Conservation (phyloP, 2,113 vertebrate genomes). For the Pituophis catenifer region DNA sequence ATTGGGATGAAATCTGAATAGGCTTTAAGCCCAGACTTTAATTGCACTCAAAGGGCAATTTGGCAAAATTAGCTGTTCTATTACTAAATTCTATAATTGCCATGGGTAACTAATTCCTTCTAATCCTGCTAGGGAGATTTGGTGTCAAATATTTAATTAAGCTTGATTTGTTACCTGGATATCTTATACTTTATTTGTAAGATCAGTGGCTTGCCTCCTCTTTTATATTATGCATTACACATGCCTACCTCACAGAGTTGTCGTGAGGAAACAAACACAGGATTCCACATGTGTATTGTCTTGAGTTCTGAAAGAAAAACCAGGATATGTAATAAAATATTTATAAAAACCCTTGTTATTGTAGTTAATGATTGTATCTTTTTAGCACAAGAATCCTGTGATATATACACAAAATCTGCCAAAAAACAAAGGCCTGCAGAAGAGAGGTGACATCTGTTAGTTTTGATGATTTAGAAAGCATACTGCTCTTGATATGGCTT, state of each 20-base stretch:
- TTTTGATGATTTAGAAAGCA: background rate
- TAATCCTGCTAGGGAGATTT: background rate
- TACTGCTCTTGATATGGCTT: background rate
- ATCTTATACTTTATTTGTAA: background rate
- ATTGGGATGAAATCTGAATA: background rate
- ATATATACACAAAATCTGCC: background rate
- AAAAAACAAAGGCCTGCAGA: background rate
- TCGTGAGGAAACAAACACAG: background rate
- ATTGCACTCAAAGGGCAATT: background rate
- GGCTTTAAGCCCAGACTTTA: constrained; percentile 37
- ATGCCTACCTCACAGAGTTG: background rate
- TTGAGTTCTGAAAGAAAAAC: background rate
- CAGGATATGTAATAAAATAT: background rate
- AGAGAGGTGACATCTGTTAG: background rate
- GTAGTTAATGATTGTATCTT: background rate
- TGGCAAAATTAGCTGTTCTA: background rate
- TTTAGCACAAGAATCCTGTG: background rate
- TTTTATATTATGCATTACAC: background rate
- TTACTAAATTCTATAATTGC: background rate
- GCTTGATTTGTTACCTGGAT: background rate
- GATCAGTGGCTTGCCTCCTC: background rate
- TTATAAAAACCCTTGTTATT: background rate
- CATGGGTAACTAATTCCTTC: background rate
- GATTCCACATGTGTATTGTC: background rate
- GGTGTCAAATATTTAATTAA: background rate